Base-by-base conservation (phyloP, 92 coral and sea anemone species). In the Porites rus region DNA sequence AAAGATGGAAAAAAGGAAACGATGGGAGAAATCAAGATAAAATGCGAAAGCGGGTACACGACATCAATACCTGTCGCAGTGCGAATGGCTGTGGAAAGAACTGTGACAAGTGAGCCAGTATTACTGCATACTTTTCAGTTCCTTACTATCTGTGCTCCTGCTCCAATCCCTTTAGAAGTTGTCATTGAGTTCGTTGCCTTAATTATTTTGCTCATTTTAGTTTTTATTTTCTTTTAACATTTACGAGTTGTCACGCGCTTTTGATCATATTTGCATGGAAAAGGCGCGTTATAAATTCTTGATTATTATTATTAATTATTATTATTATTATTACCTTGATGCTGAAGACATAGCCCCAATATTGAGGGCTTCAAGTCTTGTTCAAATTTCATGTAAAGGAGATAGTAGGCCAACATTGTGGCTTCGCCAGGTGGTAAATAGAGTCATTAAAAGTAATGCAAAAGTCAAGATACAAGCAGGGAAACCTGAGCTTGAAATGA, bases 81-180 rank as follows among this genome's bases (percentile, higher is more conserved):
- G 14, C 53, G 79, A 25, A 43, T 88, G 63, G 61, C 84, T 6
- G 87, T 83, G 46, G 80, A 76, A 58, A 75, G 81, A 51, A 88
- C 74, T 10, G 69, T 56, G 8, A 24, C 18, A 20, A 77, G n/a
- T 67, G 77, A 78, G 8, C 22, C 22, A 20, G 56, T 78, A 2
- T 53, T 86, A 43, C 50, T 66, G 28, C 54, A 86, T 19, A 25
- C 69, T 53, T 78, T 69, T 68, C 77, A 77, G 24, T 78, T 86
- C 22, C 59, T 86, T 69, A 78, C 84, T 1, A n/a, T 86, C 8
- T 18, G 81, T 25, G 89, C 89, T 0, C 63, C 89, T 1, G 77
- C 53, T 22, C 84, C 84, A 18, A 52, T 86, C 17, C 63, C 69
- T 21, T 25, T 86, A 28, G 64, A 78, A 31, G 52, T 43, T 69